Conservation (phyloP, 1,140 invertebrate species). For the Melanaphis sacchari region DNA sequence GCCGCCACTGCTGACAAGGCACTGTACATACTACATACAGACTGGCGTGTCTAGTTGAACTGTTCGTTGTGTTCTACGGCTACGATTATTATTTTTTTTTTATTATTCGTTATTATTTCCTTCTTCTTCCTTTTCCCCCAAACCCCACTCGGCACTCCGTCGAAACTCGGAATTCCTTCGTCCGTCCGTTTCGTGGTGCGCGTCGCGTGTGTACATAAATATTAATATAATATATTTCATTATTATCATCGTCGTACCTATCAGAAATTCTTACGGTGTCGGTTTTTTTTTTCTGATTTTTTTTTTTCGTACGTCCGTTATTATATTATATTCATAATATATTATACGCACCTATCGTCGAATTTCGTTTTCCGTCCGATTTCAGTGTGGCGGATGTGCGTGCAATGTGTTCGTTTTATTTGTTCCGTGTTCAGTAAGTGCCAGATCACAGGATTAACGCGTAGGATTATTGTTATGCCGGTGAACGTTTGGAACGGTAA, state of each 20-base stretch:
- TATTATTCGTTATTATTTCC: background rate
- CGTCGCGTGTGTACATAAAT: conserved; percentile 1
- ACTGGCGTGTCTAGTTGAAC: background rate
- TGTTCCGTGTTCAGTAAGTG: conserved; percentile 2
- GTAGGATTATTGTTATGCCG: conserved; percentile 19
- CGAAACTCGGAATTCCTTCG: background rate
- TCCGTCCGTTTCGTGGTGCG: background rate
- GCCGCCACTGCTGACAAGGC: background rate
- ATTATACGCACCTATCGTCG: background rate
- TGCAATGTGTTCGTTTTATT: background rate
- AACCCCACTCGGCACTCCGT: background rate
- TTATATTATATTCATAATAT: background rate
- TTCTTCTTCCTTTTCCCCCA: background rate
- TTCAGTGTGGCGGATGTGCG: background rate
- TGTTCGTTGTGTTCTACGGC: background rate
- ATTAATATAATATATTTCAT: conserved; percentile 14
- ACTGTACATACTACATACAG: background rate
- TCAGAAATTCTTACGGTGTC: background rate
- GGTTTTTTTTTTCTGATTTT: background rate
- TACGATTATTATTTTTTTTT: background rate
- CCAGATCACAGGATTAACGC: conserved; percentile 14
- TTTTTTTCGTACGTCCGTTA: background rate
- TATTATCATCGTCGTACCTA: background rate
- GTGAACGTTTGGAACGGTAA: conserved; percentile 4
- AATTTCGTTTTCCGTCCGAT: background rate